These are phyloP conservation scores for Rapana venosa DNA, from an alignment of 2,888 invertebrate species.

Conservation along the genomic window DNA sequence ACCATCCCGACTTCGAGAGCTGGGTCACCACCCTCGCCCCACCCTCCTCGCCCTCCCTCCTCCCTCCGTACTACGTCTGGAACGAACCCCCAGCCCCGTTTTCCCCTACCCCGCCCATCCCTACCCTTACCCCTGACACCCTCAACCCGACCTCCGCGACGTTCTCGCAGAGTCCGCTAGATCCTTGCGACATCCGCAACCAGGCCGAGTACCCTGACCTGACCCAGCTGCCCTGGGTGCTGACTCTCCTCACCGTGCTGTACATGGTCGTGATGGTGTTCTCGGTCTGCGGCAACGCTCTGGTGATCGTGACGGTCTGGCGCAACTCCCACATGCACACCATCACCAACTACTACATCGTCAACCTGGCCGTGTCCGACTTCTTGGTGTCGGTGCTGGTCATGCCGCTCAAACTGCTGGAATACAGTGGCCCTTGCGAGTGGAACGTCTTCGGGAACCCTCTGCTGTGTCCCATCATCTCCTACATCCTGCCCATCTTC, in stretches of 20 bases:
- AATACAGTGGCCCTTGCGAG: conserved; percentile 78
- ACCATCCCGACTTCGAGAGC: not conserved
- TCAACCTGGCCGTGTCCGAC: conserved; percentile 79
- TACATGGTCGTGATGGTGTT: conserved; percentile 76
- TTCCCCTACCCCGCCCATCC: not conserved
- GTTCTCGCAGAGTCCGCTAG: not conserved
- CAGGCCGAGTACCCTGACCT: conserved; percentile 65
- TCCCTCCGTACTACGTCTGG: not conserved
- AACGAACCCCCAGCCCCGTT: not conserved
- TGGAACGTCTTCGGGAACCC: conserved; percentile 77
- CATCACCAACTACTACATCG: conserved; percentile 79
- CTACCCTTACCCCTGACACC: not conserved
- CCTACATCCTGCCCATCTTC: conserved; percentile 78
- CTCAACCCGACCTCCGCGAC: not conserved
- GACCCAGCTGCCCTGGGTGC: conserved; percentile 74
- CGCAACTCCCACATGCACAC: conserved; percentile 79
- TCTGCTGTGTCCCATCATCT: conserved; percentile 76
- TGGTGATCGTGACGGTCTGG: conserved; percentile 79
- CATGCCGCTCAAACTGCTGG: conserved; percentile 79
- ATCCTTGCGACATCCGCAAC: conserved; percentile 38
- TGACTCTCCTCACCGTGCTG: conserved; percentile 69
- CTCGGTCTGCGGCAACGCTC: conserved; percentile 77
- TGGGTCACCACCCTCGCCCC: conserved; percentile 27
- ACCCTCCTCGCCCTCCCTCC: not conserved
- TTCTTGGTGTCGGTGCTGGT: conserved; percentile 79